Evolutionary conservation across 2,797 vertebrate species (phyloP).

Genomic region (Propithecus deckenii): DNA sequence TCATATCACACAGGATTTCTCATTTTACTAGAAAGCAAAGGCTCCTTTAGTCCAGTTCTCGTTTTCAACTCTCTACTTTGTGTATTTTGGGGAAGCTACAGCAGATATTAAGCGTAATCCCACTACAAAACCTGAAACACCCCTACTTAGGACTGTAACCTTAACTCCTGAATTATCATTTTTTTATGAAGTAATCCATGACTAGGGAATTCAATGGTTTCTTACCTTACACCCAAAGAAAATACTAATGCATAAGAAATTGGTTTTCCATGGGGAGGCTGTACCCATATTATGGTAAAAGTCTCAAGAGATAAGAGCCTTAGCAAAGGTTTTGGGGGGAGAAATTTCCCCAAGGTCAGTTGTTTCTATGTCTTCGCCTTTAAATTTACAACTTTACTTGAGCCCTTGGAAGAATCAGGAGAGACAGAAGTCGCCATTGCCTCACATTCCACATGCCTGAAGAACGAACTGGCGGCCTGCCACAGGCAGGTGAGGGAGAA

Average conservation of each 20-base stretch:
- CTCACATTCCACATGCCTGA: neutral
- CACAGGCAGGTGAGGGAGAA: neutral
- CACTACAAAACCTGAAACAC: neutral
- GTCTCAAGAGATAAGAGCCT: neutral
- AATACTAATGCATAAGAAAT: neutral
- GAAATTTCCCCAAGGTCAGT: neutral
- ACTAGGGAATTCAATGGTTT: neutral
- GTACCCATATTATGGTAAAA: neutral
- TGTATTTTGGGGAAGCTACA: neutral
- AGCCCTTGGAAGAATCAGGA: neutral
- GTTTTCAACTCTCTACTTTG: neutral
- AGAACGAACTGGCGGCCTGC: neutral
- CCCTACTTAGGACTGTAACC: neutral
- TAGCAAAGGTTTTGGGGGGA: neutral
- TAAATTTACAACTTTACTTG: neutral
- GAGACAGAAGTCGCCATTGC: neutral
- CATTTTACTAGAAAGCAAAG: slow-evolving; percentile 37
- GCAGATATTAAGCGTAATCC: neutral
- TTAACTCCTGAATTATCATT: neutral
- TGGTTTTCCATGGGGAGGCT: neutral
- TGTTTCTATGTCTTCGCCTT: neutral
- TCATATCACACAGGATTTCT: neutral
- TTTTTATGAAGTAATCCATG: neutral
- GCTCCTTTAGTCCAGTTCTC: neutral
- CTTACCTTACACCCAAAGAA: neutral